A percentile compares a stretch with the other conserved stretches of the same genome.
phyloP scores from a whole-genome alignment of 1,140 invertebrate species.

The Coelopa frigida region DNA sequence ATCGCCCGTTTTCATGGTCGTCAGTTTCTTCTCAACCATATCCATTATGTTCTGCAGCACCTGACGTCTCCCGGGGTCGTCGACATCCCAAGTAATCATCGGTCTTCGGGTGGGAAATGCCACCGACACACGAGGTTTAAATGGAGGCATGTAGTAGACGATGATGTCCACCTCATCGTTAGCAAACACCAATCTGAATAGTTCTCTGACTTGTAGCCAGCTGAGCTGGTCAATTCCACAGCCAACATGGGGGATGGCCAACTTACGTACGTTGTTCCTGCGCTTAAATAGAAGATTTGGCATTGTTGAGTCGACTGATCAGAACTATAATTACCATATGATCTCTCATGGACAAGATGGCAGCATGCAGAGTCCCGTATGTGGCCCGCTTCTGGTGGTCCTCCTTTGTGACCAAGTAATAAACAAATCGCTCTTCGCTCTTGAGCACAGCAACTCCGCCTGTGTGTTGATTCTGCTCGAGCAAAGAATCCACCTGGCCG shows the following conservation, averaged over 20 bases:
- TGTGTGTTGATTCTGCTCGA: constrained; percentile 33
- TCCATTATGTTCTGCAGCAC: too few relatives aligned
- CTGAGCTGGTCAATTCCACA: constrained; percentile 57
- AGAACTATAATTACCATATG: constrained; percentile 46
- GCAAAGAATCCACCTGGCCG: constrained; percentile 34
- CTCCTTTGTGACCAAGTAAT: constrained; percentile 51
- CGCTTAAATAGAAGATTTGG: too few relatives aligned
- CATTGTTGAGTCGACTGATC: too few relatives aligned
- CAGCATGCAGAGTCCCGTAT: constrained; percentile 40
- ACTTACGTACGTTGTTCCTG: too few relatives aligned
- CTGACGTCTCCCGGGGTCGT: too few relatives aligned
- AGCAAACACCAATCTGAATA: constrained; percentile 49
- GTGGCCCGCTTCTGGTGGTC: constrained; percentile 46
- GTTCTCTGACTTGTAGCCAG: constrained; percentile 50
- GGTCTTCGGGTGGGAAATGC: constrained; percentile 35
- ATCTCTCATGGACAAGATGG: constrained; percentile 39
- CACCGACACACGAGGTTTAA: too few relatives aligned
- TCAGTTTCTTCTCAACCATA: too few relatives aligned
- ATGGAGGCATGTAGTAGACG: too few relatives aligned
- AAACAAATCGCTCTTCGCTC: constrained; percentile 47
- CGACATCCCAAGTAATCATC: constrained; percentile 12
- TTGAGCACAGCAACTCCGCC: constrained; percentile 52
- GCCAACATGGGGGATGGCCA: too few relatives aligned
- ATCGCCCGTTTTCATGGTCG: too few relatives aligned
- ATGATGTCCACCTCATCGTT: constrained; percentile 44